Conservation (phyloP, 2,797 vertebrate species). For the Cyclopterus lumpus region DNA sequence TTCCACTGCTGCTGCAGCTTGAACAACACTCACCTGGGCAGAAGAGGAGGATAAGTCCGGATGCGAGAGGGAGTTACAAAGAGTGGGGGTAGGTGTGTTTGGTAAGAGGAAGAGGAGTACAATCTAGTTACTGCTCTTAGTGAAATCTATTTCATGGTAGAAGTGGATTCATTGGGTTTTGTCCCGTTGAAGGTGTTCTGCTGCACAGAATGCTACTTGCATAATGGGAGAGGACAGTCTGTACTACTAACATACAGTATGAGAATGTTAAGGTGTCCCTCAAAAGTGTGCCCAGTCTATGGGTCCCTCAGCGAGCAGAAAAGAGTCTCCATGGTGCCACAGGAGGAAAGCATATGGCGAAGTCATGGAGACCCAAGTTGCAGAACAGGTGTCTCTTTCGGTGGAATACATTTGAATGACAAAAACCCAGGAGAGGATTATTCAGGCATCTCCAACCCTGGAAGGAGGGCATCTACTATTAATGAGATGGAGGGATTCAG, state of each 20-base stretch:
- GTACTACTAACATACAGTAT: neutral
- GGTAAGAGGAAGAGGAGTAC: constrained; percentile 54
- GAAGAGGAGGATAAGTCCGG: constrained; percentile 64
- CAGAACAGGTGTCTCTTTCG: constrained; percentile 76
- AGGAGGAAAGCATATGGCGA: constrained; percentile 42
- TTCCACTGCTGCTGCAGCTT: constrained; percentile 77
- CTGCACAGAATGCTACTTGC: constrained; percentile 35
- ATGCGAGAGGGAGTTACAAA: constrained; percentile 53
- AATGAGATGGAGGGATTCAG: constrained; percentile 80
- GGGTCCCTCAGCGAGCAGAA: constrained; percentile 21
- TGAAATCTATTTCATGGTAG: constrained; percentile 57
- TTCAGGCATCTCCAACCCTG: constrained; percentile 71
- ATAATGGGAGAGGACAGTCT: constrained; percentile 11
- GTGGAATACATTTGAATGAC: constrained; percentile 83
- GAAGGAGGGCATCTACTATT: constrained; percentile 79
- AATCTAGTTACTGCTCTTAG: constrained; percentile 53
- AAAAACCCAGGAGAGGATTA: constrained; percentile 80
- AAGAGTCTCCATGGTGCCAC: constrained; percentile 12
- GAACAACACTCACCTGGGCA: constrained; percentile 83
- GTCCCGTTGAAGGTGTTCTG: constrained; percentile 25
- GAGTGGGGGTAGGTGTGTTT: constrained; percentile 58
- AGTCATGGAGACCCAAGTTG: constrained; percentile 61
- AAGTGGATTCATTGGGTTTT: constrained; percentile 49
- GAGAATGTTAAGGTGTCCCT: constrained; percentile 27
- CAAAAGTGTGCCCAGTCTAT: constrained; percentile 30